phyloP scores from a whole-genome alignment of 1,140 invertebrate species.

The Pseudachorutes palmiensis region DNA sequence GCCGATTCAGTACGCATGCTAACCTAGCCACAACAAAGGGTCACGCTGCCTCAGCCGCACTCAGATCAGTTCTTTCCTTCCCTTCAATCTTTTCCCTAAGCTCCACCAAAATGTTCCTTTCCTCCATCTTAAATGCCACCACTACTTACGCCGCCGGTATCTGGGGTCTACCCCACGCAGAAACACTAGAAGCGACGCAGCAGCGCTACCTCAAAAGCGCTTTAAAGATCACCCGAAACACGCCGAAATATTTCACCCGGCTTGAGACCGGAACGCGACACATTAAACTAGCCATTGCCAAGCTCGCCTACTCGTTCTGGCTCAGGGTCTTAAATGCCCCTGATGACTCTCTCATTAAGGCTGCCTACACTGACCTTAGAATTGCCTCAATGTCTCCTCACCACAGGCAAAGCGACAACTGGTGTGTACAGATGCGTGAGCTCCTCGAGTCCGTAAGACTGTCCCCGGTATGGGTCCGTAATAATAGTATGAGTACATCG shows the following conservation, averaged over 20 bases:
- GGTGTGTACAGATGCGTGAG: not conserved
- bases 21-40: not conserved
- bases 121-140: not conserved
- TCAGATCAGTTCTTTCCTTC: not conserved
- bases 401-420: not conserved
- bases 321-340: not conserved
- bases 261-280: not conserved
- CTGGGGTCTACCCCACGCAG: not conserved
- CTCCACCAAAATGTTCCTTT: not conserved
- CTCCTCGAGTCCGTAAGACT: not conserved
- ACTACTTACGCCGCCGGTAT: not conserved
- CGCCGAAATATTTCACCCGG: not conserved
- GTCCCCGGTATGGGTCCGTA: not conserved
- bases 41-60: not conserved
- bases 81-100: not conserved
- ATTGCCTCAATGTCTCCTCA: not conserved
- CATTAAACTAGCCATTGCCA: not conserved
- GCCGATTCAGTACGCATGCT: not conserved
- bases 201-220: not conserved
- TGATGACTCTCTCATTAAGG: not conserved
- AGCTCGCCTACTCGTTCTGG: not conserved
- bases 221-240: not conserved
- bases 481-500: not conserved
- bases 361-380: not conserved
- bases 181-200: not conserved